Conservation (phyloP, 2,888 invertebrate species). For the Brenthis ino region DNA sequence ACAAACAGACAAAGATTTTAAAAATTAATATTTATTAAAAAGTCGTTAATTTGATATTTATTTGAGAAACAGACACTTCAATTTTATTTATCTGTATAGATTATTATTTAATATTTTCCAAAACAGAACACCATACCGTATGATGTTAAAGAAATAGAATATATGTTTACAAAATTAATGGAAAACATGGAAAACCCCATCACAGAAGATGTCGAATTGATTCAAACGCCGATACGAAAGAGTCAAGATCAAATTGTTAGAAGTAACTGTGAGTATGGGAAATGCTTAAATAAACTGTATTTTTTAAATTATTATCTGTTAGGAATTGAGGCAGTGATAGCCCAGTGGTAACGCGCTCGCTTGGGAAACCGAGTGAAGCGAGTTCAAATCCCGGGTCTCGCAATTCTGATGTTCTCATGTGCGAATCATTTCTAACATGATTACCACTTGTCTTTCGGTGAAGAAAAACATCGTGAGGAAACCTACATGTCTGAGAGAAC, state of each 20-base stretch:
- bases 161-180: constrained; percentile 4
- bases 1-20: too few relatives aligned
- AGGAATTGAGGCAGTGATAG: too few relatives aligned
- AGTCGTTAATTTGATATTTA: neutral
- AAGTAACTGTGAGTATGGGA: constrained; percentile 18
- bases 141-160: constrained; percentile 5
- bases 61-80: neutral
- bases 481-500: too few relatives aligned
- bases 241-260: constrained; percentile 1
- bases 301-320: too few relatives aligned
- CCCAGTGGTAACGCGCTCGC: too few relatives aligned
- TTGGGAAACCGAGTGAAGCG: too few relatives aligned
- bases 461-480: too few relatives aligned
- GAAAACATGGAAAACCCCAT: constrained; percentile 8
- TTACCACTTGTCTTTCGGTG: too few relatives aligned
- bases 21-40: neutral
- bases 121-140: constrained; percentile 4
- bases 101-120: neutral
- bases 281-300: too few relatives aligned
- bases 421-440: too few relatives aligned
- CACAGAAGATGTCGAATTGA: neutral
- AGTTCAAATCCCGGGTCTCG: too few relatives aligned
- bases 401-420: too few relatives aligned
- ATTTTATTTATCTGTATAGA: neutral
- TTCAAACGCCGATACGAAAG: constrained; percentile 1